Percentiles rank a stretch among this genome's conserved stretches.
Evolutionary conservation across 37 sponge, comb jelly and placozoan genomes (phyloP).

Genomic region (Aplysina aerophoba): DNA sequence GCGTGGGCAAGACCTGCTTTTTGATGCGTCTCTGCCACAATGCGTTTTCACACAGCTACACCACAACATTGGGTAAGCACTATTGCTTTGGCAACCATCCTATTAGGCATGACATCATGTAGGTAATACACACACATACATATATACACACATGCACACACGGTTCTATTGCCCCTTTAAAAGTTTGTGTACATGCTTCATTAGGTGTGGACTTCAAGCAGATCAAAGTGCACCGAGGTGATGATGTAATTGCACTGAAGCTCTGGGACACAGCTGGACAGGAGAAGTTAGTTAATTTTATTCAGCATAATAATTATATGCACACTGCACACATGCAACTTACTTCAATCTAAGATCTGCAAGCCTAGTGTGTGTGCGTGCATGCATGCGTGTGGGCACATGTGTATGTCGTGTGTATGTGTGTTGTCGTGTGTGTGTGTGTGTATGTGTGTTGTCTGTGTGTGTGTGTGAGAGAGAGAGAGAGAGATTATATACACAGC

Average conservation of each 20-base stretch:
- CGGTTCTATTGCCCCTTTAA: neutral
- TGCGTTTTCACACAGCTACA: conserved; percentile 65
- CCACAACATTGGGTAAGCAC: conserved; percentile 76
- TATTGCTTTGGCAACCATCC: neutral
- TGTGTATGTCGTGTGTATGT: neutral
- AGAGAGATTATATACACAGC: neutral
- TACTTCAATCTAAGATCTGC: too few species aligned
- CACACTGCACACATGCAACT: too few species aligned
- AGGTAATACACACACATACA: too few species aligned
- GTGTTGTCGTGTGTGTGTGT: conserved; percentile 19
- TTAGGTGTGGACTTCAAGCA: conserved; percentile 71
- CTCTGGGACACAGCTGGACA: conserved; percentile 94
- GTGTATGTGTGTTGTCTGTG: neutral
- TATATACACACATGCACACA: neutral
- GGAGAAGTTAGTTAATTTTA: conserved; percentile 64
- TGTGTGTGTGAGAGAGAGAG: too few species aligned
- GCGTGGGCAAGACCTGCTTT: conserved; percentile 83
- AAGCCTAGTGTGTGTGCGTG: too few species aligned
- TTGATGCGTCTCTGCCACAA: conserved; percentile 75
- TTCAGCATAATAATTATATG: too few species aligned
- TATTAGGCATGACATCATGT: too few species aligned
- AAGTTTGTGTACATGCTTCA: too few species aligned
- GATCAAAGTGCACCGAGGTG: conserved; percentile 35
- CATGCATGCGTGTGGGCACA: neutral
- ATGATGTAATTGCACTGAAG: conserved; percentile 65